Evolutionary conservation across 2,888 invertebrate genomes (phyloP), one percentile per base, ranked within the genome.

Genomic region (Drosophila antonietae): DNA sequence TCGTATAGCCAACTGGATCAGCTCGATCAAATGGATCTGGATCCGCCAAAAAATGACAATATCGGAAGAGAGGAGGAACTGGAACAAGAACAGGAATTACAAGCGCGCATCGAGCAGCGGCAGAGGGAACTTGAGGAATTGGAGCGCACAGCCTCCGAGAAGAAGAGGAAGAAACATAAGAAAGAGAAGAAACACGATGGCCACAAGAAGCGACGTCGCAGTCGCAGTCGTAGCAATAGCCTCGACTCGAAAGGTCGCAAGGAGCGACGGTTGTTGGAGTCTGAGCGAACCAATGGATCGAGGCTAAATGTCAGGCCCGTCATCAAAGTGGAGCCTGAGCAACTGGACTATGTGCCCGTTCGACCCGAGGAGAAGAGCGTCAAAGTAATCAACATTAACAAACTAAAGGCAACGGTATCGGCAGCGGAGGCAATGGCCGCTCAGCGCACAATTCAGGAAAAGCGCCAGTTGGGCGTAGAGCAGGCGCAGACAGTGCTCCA

Each of bases 401-500:
- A 73, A 12, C 20, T 75, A 28, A 18, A 44, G 5, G 10, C 58
- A n/a, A 10, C 1, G 6, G 14, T 8, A 10, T 5, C 1, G 6
- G 18, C 9, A 10, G 5, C 35, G 2, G 10, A n/a, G 15, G 7
- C 39, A 15, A 1, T 15, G 5, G 2, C 51, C 2, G 9, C 33
- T 51, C 18, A 7, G 3, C 18, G 8, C 3, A 20, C 51, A 28
- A 4, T 57, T 5, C 31, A 15, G 5, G 83, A 83, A 6, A 88
- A 78, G n/a, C 75, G 78, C 0, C 43, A 49, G 3, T 41, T 58
- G n/a, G 74, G 63, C 1, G 35, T 78, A 18, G 66, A 73, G n/a
- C 83, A 86, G 0, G 77, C 64, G 0, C 56, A 35, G 14, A 9
- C 20, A 5, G 69, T 75, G 0, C 68, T 88, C 3, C 7, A 14